A percentile compares a stretch with the other conserved stretches of the same genome.
Conservation (phyloP, 2,113 vertebrate genomes). For the Cricetomys ansorgei region DNA sequence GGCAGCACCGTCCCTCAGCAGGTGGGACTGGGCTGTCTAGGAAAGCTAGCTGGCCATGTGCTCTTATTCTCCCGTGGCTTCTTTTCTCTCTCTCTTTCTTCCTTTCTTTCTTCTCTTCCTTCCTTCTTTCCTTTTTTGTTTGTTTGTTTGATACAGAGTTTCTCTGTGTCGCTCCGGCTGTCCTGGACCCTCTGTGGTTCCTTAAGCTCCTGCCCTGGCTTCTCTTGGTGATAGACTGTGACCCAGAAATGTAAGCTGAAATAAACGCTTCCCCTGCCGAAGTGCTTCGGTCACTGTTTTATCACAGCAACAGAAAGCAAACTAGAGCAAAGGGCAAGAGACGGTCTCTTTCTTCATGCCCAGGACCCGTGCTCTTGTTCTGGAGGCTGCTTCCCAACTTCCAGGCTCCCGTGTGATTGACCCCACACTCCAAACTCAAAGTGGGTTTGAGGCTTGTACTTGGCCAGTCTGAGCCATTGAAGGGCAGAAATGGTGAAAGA, state of each 20-base stretch:
- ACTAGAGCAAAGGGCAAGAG: neutral
- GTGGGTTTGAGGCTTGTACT: neutral
- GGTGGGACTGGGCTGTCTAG: neutral
- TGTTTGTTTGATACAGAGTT: too few species aligned
- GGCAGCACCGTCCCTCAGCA: neutral
- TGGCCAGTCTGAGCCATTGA: neutral
- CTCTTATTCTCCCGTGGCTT: neutral
- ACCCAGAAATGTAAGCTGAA: neutral
- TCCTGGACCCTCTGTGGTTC: too few species aligned
- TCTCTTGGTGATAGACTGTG: neutral
- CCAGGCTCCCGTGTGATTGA: neutral
- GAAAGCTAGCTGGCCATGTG: neutral
- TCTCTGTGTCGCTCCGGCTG: too few species aligned
- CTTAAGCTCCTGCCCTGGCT: neutral
- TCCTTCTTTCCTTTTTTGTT: too few species aligned
- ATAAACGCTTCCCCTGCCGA: neutral
- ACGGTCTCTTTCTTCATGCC: neutral
- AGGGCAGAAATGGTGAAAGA: neutral
- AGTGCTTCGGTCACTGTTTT: too few species aligned
- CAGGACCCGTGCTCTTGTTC: neutral
- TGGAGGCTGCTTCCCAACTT: neutral
- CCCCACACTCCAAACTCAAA: neutral
- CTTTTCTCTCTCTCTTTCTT: too few species aligned
- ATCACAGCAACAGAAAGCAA: neutral
- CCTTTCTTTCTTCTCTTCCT: too few species aligned